Base-by-base conservation (phyloP, 1,140 invertebrate genomes). In the Lineus longissimus region DNA sequence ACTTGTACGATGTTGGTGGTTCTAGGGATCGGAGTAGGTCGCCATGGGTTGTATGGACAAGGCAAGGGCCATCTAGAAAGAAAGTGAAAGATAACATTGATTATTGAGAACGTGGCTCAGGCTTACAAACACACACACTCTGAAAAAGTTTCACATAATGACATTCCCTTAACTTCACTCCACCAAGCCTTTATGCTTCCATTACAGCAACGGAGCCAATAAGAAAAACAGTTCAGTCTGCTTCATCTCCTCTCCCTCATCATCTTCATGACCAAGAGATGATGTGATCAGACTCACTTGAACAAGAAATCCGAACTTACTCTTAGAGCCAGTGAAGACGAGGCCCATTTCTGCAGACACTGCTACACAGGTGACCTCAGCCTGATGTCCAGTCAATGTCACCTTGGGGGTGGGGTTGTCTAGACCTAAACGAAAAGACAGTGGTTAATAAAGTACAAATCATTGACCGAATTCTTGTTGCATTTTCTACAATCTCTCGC, bases 1-100 rank as follows among this genome's bases (percentile, higher is more conserved):
- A 90, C 6, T 47, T 40, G 73, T 91, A 92, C 36, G 89, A 87
- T 65, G 84, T 83, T 0, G 91, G 90, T 2, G 76, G 70, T 68
- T 95, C 93, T 43, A 97, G 80, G 0, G 93, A 95, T 59, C 95
- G 87, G 31, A 99, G 82, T n/a, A 98, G 83, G 81, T 99, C 96
- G 29, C 96, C 96, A 81, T 94, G 94, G n/a, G 95, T 96, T 45
- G 96, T 97, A 81, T 99, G 96, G 29, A 98, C 93, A 30, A 98
- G 85, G 56, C 97, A 92, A 6, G 93, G 93, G n/a, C 95, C 94
- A 83, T 90, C 94, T 96, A n/a, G 47, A 23, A 51, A 51, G 40
- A 19, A 43, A 13, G 40, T 13, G 40, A 43, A 43, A 13, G 19
- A n/a, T n/a, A n/a, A n/a, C n/a, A n/a, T n/a, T n/a, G n/a, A n/a